Evolutionary conservation across 2,888 invertebrate species (phyloP), one percentile per base, ranked within the genome.

Genomic region (Trachelus troglodyta): DNA sequence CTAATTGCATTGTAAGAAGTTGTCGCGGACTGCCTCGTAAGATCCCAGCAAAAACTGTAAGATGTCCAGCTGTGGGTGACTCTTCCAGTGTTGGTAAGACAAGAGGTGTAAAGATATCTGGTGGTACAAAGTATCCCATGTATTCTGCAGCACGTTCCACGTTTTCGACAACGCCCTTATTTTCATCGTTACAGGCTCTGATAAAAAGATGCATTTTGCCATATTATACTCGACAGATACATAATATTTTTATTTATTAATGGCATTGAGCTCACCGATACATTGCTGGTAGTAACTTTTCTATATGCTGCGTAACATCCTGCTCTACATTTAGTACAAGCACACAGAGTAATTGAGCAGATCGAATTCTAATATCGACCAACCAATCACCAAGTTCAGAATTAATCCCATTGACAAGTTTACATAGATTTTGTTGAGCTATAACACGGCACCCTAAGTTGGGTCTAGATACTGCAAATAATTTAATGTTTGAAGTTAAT

Each of bases 381-480:
- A 96, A 94, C 97, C 97, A 97, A 83, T 97, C 95, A 0, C 93
- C 93, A 85, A 97, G 93, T 90, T 98, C 97, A 88, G 91, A 92
- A 74, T 93, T 92, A 83, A 97, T 93, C 69, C 95, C 96, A 34
- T 95, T 94, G 15, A 96, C 92, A 81, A 97, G 94, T 91, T 95
- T 96, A 76, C 95, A 94, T 81, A 96, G 93, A 87, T 97, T 95
- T 79, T 94, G 94, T 87, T 96, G 95, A 0, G 96, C 96, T 75
- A 98, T 91, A 3, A 93, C 93, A 12, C 98, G 94, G 88, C 98
- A 98, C 0, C 98, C 98, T 33, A 98, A 92, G 87, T 96, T 96
- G 0, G 98, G 98, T n/a, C 98, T 93, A 79, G 93, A 92, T 15
- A 96, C 95, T 94, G 85, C 37, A 88, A 71, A 71, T 30, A 71